Evolutionary conservation across 2,113 vertebrate species (phyloP), one percentile per base, ranked within the genome.

Genomic region (Procavia capensis): DNA sequence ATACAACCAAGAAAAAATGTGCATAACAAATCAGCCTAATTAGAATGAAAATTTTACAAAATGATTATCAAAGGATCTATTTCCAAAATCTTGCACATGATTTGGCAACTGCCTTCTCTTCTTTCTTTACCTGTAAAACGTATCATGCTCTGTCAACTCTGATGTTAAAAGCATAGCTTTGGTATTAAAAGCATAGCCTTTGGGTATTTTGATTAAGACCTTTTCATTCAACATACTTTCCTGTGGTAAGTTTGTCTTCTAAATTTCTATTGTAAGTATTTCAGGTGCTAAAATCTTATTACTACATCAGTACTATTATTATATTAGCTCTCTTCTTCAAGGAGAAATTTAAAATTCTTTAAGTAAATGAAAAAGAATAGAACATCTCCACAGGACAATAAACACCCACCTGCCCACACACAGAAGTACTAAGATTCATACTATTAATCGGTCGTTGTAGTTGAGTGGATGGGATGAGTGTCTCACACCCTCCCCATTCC

Each of bases 11-110:
- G 90, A 95, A 96, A 97, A 98, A 98, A 97, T 82, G 93, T 94
- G 89, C 89, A 94, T 88, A 97, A 97, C 96, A 98, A 97, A 97
- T 97, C 95, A 98, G 95, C 97, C 92, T 97, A 97, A 96, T 97
- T 97, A 97, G 97, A 98, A 97, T 85, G 84, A 97, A 95, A 96
- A 93, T 96, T 95, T 76, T 96, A 96, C 92, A 97, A 98, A 98
- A 98, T 95, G 93, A 97, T 96, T 97, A 96, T 97, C 95, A 94
- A 98, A 94, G 95, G 94, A 97, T 97, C 98, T 90, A 97, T 93
- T 96, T 97, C 97, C 97, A 97, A 97, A 98, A 94, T 97, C 78
- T 96, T 94, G 94, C 81, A 66, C 88, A 78, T 97, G 82, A 97
- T 96, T 85, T 88, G 91, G 97, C 75, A 98, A 47, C 24, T 84